phyloP scores from a whole-genome alignment of 2,888 invertebrate genomes.

The Diploptera punctata region DNA sequence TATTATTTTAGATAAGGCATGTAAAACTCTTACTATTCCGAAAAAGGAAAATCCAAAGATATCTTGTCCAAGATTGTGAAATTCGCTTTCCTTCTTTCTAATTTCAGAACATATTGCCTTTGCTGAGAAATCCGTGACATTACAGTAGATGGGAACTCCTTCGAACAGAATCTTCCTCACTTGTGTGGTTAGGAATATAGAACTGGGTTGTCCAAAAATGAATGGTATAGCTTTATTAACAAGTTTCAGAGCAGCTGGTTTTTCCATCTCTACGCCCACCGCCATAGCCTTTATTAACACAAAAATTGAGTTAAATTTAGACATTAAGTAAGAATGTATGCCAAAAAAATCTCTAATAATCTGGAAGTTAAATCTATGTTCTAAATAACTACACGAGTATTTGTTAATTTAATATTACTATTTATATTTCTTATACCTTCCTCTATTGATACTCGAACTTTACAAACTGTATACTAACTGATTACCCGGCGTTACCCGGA shows the following conservation, averaged over 20 bases:
- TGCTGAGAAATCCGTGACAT: conserved; percentile 75
- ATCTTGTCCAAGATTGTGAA: conserved; percentile 65
- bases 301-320: too few species aligned
- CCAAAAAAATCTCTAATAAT: too few species aligned
- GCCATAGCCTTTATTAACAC: conserved; percentile 68
- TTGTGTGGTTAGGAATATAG: conserved; percentile 67
- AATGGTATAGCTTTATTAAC: conserved; percentile 73
- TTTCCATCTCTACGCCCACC: conserved; percentile 64
- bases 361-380: too few species aligned
- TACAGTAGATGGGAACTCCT: conserved; percentile 75
- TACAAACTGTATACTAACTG: too few species aligned
- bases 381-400: too few species aligned
- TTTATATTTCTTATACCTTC: too few species aligned
- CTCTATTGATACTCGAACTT: too few species aligned
- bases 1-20: conserved; percentile 22
- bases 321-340: too few species aligned
- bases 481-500: too few species aligned
- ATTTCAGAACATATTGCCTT: conserved; percentile 75
- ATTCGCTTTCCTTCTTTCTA: conserved; percentile 66
- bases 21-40: conserved; percentile 64
- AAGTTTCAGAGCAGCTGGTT: conserved; percentile 68
- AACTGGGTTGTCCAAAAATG: conserved; percentile 69
- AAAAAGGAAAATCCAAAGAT: conserved; percentile 76
- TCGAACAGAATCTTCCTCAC: conserved; percentile 76
- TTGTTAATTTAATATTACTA: too few species aligned